Evolutionary conservation across 2,797 vertebrate genomes (phyloP), one percentile per base, ranked within the genome.

Genomic region (Falco columbarius): DNA sequence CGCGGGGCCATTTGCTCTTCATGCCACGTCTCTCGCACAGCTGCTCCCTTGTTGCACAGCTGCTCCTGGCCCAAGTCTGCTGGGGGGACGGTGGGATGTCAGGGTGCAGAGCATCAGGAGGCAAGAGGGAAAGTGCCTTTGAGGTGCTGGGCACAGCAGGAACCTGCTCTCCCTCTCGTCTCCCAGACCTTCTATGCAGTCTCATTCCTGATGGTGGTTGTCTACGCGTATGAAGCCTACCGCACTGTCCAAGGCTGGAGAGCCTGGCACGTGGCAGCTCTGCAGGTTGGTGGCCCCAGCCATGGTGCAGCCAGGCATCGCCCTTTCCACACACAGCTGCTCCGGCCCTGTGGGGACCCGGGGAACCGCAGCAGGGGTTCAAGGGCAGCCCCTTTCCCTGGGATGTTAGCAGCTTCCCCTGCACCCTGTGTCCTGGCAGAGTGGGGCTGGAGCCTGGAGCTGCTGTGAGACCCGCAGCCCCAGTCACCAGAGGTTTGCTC

Each of bases 191-290:
- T 98, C 97, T 98, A 98, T 44, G 96, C 98, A 0, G 89, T 98
- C 96, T 99, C 98, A 0, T 98, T 98, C 76, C 98, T 99, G 94
- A 98, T 99, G 96, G 96, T 98, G 49, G 82, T 98, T 7, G 95
- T 98, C 96, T 99, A 99, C 1, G 98, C 99, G 1, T 98, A 97
- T 73, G 98, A 98, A 94, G 98, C 98, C 6, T 98, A 97, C 67
- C 94, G 93, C 12, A 52, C 93, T 0, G 67, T 98, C 20, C 95
- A 91, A 18, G 98, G 98, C 30, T 98, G 98, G 98, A 97, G 98
- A 92, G 95, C 96, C 23, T 86, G 89, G 36, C 83, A 89, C 15
- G 19, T 38, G 27, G 96, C 97, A 23, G 91, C 90, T 23, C 96
- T 97, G 66, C 98, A 98, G 98, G 98, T 99, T 71, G 88, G 90